Percentiles rank a stretch among this genome's conserved stretches.
These are phyloP conservation scores for Saguinus midas DNA, from an alignment of 2,113 vertebrate species.

Conservation along the genomic window DNA sequence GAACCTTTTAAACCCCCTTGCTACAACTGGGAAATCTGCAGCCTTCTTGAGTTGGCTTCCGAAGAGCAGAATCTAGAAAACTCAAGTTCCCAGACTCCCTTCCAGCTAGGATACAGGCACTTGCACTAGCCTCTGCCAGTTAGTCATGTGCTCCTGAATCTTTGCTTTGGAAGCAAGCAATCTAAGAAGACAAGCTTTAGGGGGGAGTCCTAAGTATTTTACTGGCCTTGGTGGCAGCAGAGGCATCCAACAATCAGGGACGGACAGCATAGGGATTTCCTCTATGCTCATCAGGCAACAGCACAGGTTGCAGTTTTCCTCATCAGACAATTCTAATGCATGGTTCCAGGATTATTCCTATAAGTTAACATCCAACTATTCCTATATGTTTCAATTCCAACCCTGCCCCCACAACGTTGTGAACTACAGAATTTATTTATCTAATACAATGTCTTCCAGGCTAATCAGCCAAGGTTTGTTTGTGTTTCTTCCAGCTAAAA, in stretches of 20 bases:
- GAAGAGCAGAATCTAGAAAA: not conserved
- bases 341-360: not conserved
- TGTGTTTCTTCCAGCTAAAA: not conserved
- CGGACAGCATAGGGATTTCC: fast-evolving
- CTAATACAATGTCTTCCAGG: not conserved
- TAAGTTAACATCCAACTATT: not conserved
- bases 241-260: not conserved
- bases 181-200: not conserved
- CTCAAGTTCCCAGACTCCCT: not conserved
- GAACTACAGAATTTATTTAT: not conserved
- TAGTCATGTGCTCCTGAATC: not conserved
- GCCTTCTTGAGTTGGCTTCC: not conserved
- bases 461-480: not conserved
- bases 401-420: not conserved
- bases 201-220: not conserved
- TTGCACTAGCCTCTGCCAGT: not conserved
- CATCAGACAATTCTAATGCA: not conserved
- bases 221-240: not conserved
- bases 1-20: not conserved
- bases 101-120: not conserved
- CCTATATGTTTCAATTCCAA: not conserved
- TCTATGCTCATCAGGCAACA: not conserved
- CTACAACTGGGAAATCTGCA: not conserved
- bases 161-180: not conserved
- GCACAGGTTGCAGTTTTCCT: not conserved